phyloP scores from a whole-genome alignment of 2,888 invertebrate genomes.

The Endotricha flammealis region DNA sequence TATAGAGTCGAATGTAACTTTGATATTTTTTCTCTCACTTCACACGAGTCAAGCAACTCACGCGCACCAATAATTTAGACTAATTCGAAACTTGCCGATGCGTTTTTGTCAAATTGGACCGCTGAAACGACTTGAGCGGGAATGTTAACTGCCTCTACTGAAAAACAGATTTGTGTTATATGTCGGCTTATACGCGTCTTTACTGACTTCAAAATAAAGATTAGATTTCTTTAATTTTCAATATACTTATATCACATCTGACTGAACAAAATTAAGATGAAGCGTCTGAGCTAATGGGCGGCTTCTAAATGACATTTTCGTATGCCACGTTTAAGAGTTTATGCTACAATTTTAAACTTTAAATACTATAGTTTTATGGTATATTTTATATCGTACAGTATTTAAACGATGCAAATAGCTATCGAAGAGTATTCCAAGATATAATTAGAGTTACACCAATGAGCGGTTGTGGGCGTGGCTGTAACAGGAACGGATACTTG shows the following conservation, averaged over 20 bases:
- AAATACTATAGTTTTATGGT: constrained; percentile 21
- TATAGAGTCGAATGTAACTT: constrained; percentile 24
- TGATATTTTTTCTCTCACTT: constrained; percentile 23
- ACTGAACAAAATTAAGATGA: constrained; percentile 67
- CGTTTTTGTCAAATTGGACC: constrained; percentile 73
- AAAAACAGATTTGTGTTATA: constrained; percentile 48
- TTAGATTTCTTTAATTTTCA: background rate
- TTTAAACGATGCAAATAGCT: constrained; percentile 75
- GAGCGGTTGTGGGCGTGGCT: constrained; percentile 52
- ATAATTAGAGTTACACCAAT: constrained; percentile 74
- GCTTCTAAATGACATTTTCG: constrained; percentile 65
- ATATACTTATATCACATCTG: constrained; percentile 19
- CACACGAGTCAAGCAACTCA: constrained; percentile 24
- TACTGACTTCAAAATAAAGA: constrained; percentile 33
- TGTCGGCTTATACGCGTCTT: constrained; percentile 17
- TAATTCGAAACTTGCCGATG: constrained; percentile 62
- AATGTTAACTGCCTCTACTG: constrained; percentile 66
- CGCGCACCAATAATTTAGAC: constrained; percentile 53
- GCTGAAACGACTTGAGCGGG: constrained; percentile 56
- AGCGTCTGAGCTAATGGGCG: constrained; percentile 72
- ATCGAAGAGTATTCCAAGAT: constrained; percentile 49
- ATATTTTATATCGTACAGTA: constrained; percentile 19
- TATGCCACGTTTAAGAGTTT: constrained; percentile 38
- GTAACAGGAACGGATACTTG: constrained; percentile 35
- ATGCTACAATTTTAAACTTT: constrained; percentile 16